These are phyloP conservation scores for Enteromius mattozi DNA, from an alignment of 2,797 vertebrate species.

Conservation along the genomic window DNA sequence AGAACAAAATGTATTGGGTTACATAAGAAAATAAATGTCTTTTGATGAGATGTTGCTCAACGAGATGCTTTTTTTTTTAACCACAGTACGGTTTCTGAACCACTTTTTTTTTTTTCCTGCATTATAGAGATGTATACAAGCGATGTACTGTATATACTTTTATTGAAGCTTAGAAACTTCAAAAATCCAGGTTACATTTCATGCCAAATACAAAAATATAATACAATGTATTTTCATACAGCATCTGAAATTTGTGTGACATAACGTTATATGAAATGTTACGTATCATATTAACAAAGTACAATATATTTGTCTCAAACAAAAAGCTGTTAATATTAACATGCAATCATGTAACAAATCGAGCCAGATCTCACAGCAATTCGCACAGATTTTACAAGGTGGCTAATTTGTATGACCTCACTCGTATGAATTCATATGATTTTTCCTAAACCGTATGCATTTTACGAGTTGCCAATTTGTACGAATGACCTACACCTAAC, in stretches of 20 bases:
- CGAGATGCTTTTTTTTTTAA: neutral
- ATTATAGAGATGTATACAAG: neutral
- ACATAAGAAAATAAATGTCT: neutral
- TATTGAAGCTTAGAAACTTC: neutral
- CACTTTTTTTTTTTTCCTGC: neutral
- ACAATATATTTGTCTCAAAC: neutral
- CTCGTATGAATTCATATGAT: too few species aligned
- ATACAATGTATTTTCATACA: neutral
- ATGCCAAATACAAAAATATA: neutral
- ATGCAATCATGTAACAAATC: neutral
- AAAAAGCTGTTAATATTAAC: neutral
- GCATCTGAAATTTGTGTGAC: neutral
- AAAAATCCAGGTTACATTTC: neutral
- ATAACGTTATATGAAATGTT: neutral
- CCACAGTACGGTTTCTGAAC: neutral
- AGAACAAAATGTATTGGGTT: neutral
- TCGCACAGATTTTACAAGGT: too few species aligned
- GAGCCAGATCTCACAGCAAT: too few species aligned
- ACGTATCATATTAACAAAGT: neutral
- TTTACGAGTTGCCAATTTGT: too few species aligned
- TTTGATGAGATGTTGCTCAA: neutral
- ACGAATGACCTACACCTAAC: too few species aligned
- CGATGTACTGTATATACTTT: neutral
- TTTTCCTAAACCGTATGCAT: too few species aligned
- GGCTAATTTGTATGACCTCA: too few species aligned